These are phyloP conservation scores for Eupsittula cactorum DNA, from an alignment of 2,113 vertebrate genomes.

Conservation along the genomic window DNA sequence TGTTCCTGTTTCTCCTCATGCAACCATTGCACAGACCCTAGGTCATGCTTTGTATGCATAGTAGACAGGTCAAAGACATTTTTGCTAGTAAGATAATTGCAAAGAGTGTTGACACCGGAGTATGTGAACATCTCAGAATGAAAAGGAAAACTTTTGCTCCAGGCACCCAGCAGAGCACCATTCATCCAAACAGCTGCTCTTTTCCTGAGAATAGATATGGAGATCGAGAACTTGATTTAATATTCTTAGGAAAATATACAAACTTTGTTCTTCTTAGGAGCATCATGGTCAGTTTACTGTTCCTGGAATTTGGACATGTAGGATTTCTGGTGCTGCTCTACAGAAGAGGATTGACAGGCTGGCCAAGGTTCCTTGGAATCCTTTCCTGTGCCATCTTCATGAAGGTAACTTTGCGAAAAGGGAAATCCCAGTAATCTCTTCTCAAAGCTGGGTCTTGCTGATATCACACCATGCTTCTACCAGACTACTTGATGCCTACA, in stretches of 20 bases:
- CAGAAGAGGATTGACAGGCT: not conserved
- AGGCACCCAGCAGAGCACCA: not conserved
- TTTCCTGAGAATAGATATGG: not conserved
- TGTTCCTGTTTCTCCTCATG: not conserved
- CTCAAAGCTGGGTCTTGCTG: not conserved
- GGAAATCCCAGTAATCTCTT: not conserved
- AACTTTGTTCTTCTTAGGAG: not conserved
- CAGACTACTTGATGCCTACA: not conserved
- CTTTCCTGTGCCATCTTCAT: not conserved
- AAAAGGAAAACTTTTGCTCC: not conserved
- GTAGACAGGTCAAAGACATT: not conserved
- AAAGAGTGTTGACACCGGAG: rapidly evolving
- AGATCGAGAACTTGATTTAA: not conserved
- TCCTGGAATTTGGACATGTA: not conserved
- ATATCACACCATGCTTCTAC: not conserved
- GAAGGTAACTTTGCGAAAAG: not conserved
- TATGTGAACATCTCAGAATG: not conserved
- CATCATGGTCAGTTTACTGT: not conserved
- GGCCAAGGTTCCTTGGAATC: not conserved
- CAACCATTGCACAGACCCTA: not conserved
- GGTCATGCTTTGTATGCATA: not conserved
- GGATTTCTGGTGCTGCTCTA: not conserved
- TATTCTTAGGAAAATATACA: not conserved
- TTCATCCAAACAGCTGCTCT: not conserved
- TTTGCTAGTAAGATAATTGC: not conserved